Percentiles rank a stretch among this genome's conserved stretches.
Evolutionary conservation across 2,888 invertebrate genomes (phyloP).

Genomic region (Drosophila barbarae): DNA sequence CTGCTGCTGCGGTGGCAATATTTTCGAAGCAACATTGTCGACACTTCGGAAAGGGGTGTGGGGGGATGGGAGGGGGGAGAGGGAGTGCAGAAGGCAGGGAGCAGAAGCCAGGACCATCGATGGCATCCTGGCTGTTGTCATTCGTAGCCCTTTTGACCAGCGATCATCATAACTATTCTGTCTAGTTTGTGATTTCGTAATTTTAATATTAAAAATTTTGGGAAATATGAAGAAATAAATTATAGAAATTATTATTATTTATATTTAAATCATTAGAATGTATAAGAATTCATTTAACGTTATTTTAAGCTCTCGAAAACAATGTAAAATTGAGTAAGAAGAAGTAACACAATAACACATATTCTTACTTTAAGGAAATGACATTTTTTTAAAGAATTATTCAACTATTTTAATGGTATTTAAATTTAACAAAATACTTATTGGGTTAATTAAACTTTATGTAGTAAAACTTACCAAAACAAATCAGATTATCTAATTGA

Average conservation of each 20-base stretch:
- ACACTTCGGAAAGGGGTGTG: constrained; percentile 42
- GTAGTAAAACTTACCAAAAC: neutral
- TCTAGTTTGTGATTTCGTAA: neutral
- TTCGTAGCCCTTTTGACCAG: constrained; percentile 2
- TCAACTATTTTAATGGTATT: neutral
- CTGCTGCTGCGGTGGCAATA: constrained; percentile 70
- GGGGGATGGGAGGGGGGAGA: neutral
- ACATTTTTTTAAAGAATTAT: neutral
- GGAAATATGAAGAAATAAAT: neutral
- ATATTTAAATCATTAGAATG: neutral
- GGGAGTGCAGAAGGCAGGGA: neutral
- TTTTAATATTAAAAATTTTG: neutral
- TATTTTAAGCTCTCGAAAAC: neutral
- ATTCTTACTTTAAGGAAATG: too few species aligned
- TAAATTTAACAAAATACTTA: too few species aligned
- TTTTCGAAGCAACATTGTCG: constrained; percentile 74
- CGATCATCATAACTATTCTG: neutral
- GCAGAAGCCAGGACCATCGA: constrained; percentile 46
- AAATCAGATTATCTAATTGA: neutral
- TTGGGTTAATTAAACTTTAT: too few species aligned
- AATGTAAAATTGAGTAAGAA: neutral
- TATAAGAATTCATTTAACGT: neutral
- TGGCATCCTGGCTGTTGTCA: constrained; percentile 41
- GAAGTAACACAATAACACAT: too few species aligned
- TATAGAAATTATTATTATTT: neutral